Base-by-base conservation (phyloP, 2,113 vertebrate genomes). In the Calidris pugnax region DNA sequence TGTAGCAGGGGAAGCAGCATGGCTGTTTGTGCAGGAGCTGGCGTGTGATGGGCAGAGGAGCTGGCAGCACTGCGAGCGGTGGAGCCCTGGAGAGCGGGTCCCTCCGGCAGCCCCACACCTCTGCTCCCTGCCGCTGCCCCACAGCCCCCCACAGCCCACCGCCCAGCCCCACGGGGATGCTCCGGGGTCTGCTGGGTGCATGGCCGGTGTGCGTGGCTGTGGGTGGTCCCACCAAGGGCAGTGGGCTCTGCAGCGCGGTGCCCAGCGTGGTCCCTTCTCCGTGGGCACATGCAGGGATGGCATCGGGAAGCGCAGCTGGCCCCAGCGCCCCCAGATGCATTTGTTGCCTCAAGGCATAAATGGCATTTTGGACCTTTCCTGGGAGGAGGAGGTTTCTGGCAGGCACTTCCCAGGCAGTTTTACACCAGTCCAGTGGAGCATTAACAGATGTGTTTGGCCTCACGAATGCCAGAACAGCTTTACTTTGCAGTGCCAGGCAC, bases 231-330 rank as follows among this genome's bases (percentile, higher is more conserved):
- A 1, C 2, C 2, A 27, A 37, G 30, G 59, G 37, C 51, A 10
- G 12, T 5, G 57, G 59, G 50, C 67, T 66, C 53, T 28, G 69
- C 69, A 8, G 37, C 2, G 0, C 0, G 3, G 56, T 41, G 41
- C 26, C 50, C 7, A 3, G 22, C 1, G 0, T 0, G 3, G 24
- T 51, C 33, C 24, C 20, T 67, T 22, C 51, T 62, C 62, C 1
- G 0, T 6, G 26, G 68, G 21, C 16, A 12, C 1, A 1, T 6
- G 33, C 24, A 18, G 47, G 60, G 60, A n/a, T 28, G 26, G 35
- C 14, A 10, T 35, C 5, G 0, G 41, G n/a, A 53, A 17, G 28
- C 1, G 0, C 2, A 1, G 30, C 19, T 0, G 3, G 41, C 35
- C 26, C 41, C 2, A 1, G 9, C 28, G 32, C 8, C 12, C 48